Conservation (phyloP, 2,797 vertebrate species). For the Spatula versicolor region DNA sequence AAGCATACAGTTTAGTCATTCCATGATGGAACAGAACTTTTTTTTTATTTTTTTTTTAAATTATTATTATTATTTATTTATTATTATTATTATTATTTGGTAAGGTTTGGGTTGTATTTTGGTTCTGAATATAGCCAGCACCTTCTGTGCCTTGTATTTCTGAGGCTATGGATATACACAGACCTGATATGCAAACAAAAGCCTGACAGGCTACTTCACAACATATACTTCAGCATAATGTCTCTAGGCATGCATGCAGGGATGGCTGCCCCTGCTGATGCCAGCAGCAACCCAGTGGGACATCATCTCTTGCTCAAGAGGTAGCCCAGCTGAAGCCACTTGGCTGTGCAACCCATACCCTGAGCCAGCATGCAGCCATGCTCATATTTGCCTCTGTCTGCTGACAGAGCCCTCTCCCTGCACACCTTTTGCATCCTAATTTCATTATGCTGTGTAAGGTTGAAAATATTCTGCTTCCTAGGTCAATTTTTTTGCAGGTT, state of each 20-base stretch:
- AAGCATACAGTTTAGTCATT: not conserved
- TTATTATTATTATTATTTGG: not conserved
- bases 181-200: not conserved
- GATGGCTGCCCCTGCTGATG: accelerated
- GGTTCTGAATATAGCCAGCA: not conserved
- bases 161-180: accelerated
- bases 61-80: too few relatives aligned
- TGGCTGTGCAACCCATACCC: not conserved
- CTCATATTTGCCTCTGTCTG: not conserved
- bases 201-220: accelerated
- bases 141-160: not conserved
- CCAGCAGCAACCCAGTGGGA: not conserved
- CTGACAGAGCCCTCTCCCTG: not conserved
- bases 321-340: not conserved
- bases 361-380: not conserved
- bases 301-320: accelerated
- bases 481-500: not conserved
- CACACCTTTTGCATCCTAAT: not conserved
- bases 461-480: not conserved
- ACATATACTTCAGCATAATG: not conserved
- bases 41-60: not conserved
- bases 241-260: accelerated
- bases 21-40: too few relatives aligned
- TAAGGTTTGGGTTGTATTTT: not conserved
- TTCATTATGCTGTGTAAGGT: not conserved